phyloP scores from a whole-genome alignment of 64 coral and sea anemone species.

The Dendrophyllia cribrosa region DNA sequence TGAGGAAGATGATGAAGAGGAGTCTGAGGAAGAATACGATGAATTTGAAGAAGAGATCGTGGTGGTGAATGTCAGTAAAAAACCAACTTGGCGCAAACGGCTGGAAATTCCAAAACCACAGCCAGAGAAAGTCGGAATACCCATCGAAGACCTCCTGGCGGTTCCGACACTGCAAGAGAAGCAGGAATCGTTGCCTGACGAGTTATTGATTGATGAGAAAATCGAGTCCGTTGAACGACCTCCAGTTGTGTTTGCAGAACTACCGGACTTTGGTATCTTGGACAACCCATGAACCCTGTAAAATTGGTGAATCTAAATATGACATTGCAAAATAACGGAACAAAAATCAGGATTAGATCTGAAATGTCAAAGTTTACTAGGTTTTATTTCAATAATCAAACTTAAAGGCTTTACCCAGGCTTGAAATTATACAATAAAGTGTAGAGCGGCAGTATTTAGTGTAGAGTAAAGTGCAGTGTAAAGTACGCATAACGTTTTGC shows the following conservation, averaged over 20 bases:
- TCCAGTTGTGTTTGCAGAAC: background rate
- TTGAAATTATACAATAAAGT: too few relatives aligned
- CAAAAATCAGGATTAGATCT: too few relatives aligned
- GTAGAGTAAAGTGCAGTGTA: too few relatives aligned
- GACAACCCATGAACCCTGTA: too few relatives aligned
- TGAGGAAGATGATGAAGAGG: background rate
- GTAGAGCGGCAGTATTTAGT: too few relatives aligned
- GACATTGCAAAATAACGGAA: too few relatives aligned
- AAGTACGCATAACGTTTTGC: too few relatives aligned
- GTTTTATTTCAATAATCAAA: too few relatives aligned
- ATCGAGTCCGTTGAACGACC: background rate
- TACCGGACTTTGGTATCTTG: background rate
- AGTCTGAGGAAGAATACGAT: background rate
- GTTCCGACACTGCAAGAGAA: background rate
- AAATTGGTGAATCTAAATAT: too few relatives aligned
- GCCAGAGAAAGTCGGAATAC: background rate
- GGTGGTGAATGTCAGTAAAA: background rate
- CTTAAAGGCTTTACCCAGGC: too few relatives aligned
- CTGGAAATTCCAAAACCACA: background rate
- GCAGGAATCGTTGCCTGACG: background rate
- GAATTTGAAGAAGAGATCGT: conserved; percentile 16
- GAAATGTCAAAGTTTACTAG: too few relatives aligned
- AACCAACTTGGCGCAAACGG: background rate
- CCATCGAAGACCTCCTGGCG: background rate
- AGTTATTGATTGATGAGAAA: background rate